A percentile compares a stretch with the other conserved stretches of the same genome.
These are phyloP conservation scores for Dicranocentrus wangi DNA, from an alignment of 2,888 invertebrate species.

Conservation along the genomic window DNA sequence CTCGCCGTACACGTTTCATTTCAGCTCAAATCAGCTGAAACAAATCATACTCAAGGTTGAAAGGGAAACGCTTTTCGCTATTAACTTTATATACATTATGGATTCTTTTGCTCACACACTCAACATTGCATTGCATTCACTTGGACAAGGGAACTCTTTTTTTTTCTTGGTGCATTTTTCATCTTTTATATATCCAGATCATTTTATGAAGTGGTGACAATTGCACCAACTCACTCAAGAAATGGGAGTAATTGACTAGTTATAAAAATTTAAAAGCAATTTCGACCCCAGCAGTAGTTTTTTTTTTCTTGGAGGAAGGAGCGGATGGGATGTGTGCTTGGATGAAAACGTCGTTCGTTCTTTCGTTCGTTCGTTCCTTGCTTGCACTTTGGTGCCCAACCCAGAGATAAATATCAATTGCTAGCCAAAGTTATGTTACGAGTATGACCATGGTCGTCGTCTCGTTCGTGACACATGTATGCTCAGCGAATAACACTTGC, in stretches of 20 bases:
- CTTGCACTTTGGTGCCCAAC: conserved; percentile 1
- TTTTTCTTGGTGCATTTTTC: conserved; percentile 1
- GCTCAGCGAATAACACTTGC: conserved; percentile 29
- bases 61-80: neutral
- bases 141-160: too few relatives aligned
- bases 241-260: conserved; percentile 10
- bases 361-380: too few relatives aligned
- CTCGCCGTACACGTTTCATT: neutral
- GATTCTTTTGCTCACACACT: too few relatives aligned
- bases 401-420: too few relatives aligned
- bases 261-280: conserved; percentile 25
- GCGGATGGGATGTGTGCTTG: neutral
- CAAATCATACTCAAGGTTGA: conserved; percentile 3
- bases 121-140: too few relatives aligned
- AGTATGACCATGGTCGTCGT: conserved; percentile 20
- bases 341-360: too few relatives aligned
- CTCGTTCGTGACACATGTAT: conserved; percentile 31
- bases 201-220: neutral
- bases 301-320: neutral
- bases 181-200: neutral
- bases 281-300: conserved; percentile 21
- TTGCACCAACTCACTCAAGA: neutral
- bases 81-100: too few relatives aligned
- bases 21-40: neutral
- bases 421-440: conserved; percentile 22